Evolutionary conservation across 2,797 vertebrate species (phyloP), one percentile per base, ranked within the genome.

Genomic region (Rhadinocentrus ornatus): DNA sequence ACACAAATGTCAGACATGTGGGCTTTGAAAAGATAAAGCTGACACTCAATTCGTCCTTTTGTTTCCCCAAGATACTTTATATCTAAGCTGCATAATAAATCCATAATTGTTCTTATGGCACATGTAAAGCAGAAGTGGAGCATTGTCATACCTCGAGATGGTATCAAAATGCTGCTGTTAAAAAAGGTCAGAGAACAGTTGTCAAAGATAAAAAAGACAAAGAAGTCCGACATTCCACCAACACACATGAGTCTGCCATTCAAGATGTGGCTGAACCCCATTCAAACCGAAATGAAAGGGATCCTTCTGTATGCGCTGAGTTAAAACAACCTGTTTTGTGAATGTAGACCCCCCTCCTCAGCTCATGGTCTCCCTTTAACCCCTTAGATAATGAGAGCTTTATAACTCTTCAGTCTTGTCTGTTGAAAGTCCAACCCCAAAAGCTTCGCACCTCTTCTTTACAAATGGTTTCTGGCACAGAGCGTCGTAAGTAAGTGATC

Each of bases 1-100:
- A 73, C 73, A 65, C 35, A 84, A 83, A 84, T 66, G 73, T 79
- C 80, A 72, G 50, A n/a, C 55, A 37, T 75, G 70, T 53, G 55
- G 35, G 37, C 70, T 24, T 35, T 24, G 26, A 57, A 78, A 73
- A 75, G 50, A 71, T 46, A 66, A 67, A 80, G 72, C 60, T 64
- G 81, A 77, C 77, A 75, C 75, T 72, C 48, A 34, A 64, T 67
- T 76, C 37, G 62, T 60, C 24, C 70, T 59, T 68, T 13, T 37
- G 73, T 64, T 63, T 55, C 20, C 2, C 44, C 22, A 1, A 10
- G 60, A 75, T 61, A 53, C 52, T 34, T 57, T 73, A 68, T 54
- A 16, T 31, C 63, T 29, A 24, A 54, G 37, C 65, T 60, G 53
- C 65, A 73, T 73, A 69, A 58, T 65, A 57, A 83, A 86, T 73